Evolutionary conservation across 2,797 vertebrate species (phyloP).

Genomic region (Clarias laeviceps): DNA sequence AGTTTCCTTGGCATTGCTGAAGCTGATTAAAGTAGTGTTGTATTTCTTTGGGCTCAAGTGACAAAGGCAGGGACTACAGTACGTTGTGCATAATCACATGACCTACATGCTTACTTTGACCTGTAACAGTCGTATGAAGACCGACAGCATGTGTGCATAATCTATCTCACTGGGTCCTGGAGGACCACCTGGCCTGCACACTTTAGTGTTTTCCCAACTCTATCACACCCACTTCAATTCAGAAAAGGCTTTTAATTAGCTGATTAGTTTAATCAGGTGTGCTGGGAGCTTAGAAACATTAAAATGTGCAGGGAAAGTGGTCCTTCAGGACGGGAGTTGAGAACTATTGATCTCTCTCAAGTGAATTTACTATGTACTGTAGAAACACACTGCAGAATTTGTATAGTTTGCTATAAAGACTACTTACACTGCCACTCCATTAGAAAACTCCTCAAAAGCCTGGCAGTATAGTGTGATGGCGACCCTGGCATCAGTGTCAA

Average conservation of each 20-base stretch:
- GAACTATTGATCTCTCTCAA: too few relatives aligned
- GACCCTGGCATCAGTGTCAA: conserved; percentile 93
- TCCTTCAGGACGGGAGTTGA: too few relatives aligned
- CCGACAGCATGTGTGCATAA: not conserved
- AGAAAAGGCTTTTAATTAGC: too few relatives aligned
- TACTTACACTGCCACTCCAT: conserved; percentile 93
- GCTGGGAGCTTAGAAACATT: too few relatives aligned
- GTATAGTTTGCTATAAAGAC: not conserved
- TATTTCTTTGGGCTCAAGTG: conserved; percentile 39
- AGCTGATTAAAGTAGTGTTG: conserved; percentile 36
- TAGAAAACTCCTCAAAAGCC: conserved; percentile 92
- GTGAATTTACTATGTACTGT: not conserved
- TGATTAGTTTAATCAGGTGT: too few relatives aligned
- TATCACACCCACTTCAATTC: too few relatives aligned
- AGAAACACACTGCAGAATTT: not conserved
- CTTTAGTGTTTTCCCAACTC: too few relatives aligned
- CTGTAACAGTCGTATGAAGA: conserved; percentile 11
- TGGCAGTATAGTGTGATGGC: conserved; percentile 97
- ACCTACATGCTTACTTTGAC: not conserved
- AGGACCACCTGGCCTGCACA: too few relatives aligned
- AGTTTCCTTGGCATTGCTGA: conserved; percentile 5
- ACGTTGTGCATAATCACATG: conserved; percentile 13
- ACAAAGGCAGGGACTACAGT: conserved; percentile 2
- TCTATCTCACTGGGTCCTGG: too few relatives aligned
- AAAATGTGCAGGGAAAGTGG: too few relatives aligned